Evolutionary conservation across 2,797 vertebrate species (phyloP).

Genomic region (Orientallactaga sibirica): DNA sequence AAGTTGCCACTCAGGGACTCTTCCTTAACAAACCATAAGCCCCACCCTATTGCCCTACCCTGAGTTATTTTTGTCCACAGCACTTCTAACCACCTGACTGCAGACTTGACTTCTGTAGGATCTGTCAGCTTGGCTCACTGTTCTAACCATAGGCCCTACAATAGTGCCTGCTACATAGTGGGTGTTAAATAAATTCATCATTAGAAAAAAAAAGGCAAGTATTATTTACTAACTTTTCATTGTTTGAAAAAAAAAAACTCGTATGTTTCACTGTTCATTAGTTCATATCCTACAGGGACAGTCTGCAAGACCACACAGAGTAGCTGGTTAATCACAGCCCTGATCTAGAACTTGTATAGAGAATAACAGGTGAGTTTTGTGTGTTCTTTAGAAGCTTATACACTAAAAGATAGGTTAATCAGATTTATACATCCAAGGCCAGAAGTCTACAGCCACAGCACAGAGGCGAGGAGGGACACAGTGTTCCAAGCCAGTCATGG

Average conservation of each 20-base stretch:
- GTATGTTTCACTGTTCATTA: slow-evolving; percentile 15
- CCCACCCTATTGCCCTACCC: background rate
- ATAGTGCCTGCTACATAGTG: background rate
- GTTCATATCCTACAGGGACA: background rate
- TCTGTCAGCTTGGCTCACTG: slow-evolving; percentile 12
- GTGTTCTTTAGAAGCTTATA: background rate
- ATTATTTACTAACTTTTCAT: slow-evolving; percentile 40
- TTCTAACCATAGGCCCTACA: background rate
- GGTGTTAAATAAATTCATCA: slow-evolving; percentile 1
- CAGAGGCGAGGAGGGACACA: background rate
- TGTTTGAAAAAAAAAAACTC: slow-evolving; percentile 1
- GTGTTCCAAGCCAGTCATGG: background rate
- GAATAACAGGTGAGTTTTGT: slow-evolving; percentile 4
- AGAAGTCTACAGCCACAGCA: background rate
- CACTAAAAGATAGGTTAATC: background rate
- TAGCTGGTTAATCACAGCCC: background rate
- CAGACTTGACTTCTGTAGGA: slow-evolving; percentile 1
- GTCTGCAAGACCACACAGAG: background rate
- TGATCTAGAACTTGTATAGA: background rate
- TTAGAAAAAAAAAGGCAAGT: background rate
- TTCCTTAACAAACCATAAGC: slow-evolving; percentile 43
- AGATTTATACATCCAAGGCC: background rate
- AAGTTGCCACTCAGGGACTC: slow-evolving; percentile 34
- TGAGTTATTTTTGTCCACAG: slow-evolving; percentile 34
- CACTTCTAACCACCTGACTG: slow-evolving; percentile 14